Base-by-base conservation (phyloP, 2,888 invertebrate species). In the Euzetes globulus region DNA sequence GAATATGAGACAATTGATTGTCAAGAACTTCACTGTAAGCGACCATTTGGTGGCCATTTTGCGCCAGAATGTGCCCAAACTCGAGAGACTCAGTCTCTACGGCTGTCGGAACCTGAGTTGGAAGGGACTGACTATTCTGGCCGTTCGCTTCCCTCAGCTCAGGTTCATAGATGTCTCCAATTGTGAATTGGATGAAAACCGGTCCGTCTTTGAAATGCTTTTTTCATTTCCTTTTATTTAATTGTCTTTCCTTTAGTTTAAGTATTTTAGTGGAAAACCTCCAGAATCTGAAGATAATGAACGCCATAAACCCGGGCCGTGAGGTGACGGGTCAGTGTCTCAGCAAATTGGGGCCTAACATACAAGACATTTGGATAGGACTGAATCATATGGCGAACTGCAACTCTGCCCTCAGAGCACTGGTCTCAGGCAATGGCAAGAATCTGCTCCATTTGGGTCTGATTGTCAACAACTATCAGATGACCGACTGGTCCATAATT, bases 31-130 rank as follows among this genome's bases (percentile, higher is more conserved):
- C 17, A 70, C 70, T 0, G 70, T 47, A 13, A 47, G 47, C 22
- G 70, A 70, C 47, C 70, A 70, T 47, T 70, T 70, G 70, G 25
- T 47, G 15, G 70, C 70, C 41, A 70, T 70, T 47, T 70, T 70
- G 25, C 3, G 70, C 7, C 70, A 70, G 33, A 68, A 68, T 41
- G 65, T 65, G 6, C 65, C 65, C 0, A 65, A 70, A 15, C 47
- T 70, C 7, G 70, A 70, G 27, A n/a, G 63, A 0, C 9, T 70
- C 70, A 47, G 47, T 17, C 25, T 70, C 3, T 70, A 70, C 47
- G 70, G 70, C 5, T 70, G 70, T 25, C 70, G 45, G 4, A 70
- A 70, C 70, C 47, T 70, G 13, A 70, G 37, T 25, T 70, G 70
- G 70, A 70, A 70, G 25, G 70, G 70, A 5, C 45, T 70, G 0